A percentile compares a stretch with the other conserved stretches of the same genome.
These are phyloP conservation scores for Aphidius gifuensis DNA, from an alignment of 1,140 invertebrate species.

Conservation along the genomic window DNA sequence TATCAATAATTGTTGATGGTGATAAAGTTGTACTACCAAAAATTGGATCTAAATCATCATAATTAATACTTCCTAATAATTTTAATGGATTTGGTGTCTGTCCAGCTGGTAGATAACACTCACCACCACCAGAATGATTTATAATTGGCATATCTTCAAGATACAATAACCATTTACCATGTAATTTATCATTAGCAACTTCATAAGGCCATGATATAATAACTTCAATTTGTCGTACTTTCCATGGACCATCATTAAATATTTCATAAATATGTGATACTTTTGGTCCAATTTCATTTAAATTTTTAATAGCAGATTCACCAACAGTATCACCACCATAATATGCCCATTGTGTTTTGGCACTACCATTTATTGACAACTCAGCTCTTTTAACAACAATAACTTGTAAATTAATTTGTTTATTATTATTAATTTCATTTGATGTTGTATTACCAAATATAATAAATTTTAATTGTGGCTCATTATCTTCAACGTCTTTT, in stretches of 20 bases:
- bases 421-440: constrained; percentile 61
- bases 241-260: constrained; percentile 84
- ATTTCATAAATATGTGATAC: constrained; percentile 84
- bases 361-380: constrained; percentile 70
- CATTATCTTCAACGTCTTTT: constrained; percentile 66
- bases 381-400: constrained; percentile 79
- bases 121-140: constrained; percentile 53
- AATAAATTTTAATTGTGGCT: constrained; percentile 66
- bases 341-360: constrained; percentile 61
- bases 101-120: constrained; percentile 60
- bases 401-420: constrained; percentile 59
- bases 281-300: constrained; percentile 81
- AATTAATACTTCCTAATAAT: constrained; percentile 57
- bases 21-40: constrained; percentile 30
- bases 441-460: constrained; percentile 88
- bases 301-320: constrained; percentile 76
- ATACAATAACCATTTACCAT: constrained; percentile 89
- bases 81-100: constrained; percentile 69
- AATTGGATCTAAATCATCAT: constrained; percentile 50
- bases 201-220: constrained; percentile 87
- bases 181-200: constrained; percentile 70
- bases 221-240: constrained; percentile 74
- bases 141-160: constrained; percentile 76
- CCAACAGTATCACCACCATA: constrained; percentile 82
- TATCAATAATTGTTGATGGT: not conserved